Evolutionary conservation across 1,140 invertebrate species (phyloP), one percentile per base, ranked within the genome.

Genomic region (Bombus fervidus): DNA sequence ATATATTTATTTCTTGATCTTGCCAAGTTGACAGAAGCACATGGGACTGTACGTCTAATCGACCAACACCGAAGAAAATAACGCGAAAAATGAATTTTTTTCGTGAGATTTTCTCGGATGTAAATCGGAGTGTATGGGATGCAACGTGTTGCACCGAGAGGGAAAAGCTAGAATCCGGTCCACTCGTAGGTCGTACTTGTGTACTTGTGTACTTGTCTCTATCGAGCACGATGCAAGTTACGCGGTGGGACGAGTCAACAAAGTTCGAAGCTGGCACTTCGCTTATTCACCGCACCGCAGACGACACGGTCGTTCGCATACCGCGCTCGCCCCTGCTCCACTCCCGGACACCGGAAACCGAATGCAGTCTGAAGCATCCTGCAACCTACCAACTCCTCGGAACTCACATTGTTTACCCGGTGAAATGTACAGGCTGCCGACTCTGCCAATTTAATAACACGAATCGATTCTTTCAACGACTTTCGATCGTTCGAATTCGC

Each of bases 241-340:
- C 80, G 64, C 62, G 41, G n/a, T 71, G 66, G 41, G 15, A 86
- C 81, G 85, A 47, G 85, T 78, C 84, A 86, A 84, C 81, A 86
- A 84, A 84, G 85, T 86, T 79, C 25, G 39, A 73, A 71, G 85
- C 79, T 86, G 57, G 82, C 85, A 84, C 59, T 86, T 84, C 59
- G 85, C 66, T 69, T 86, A 75, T 82, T 75, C 80, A 82, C 64
- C 41, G 53, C 47, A 41, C 74, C 73, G 62, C 82, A 78, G 74
- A 83, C 74, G 81, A 78, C 81, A 68, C 72, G 71, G 28, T 22
- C n/a, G 57, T 22, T 47, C 34, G 80, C 47, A 22, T 37, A 37
- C 34, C 59, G 53, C 47, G 18, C 15, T n/a, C n/a, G 4, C 28
- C 25, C 59, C 28, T 66, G 73, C 12, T 69, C 53, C 39, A 41